Base-by-base conservation (phyloP, 2,113 vertebrate genomes). In the Leiothrix lutea region DNA sequence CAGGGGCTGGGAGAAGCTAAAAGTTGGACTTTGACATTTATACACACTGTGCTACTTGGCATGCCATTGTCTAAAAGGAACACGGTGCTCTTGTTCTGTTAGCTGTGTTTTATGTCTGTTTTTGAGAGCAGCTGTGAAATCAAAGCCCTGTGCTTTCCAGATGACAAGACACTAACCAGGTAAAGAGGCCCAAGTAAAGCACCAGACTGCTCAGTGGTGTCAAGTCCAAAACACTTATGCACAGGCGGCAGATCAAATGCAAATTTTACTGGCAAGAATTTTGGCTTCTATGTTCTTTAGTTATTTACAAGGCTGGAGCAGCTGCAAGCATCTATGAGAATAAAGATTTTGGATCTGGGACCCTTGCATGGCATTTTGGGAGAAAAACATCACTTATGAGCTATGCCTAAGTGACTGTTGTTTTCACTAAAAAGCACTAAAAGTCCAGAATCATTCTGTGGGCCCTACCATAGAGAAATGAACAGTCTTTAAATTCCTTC, bases 401-500 rank as follows among this genome's bases (percentile, higher is more conserved):
- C 53, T 48, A 69, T 28, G 15, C 11, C 48, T 65, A 86, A 81
- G 33, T 54, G 48, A 66, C 47, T 60, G 25, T 8, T 24, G 24
- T 67, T 92, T 74, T 57, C 65, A 67, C 64, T 79, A 62, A 53
- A 92, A 86, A 51, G 7, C 20, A 31, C 26, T 86, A 58, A 86
- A 95, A 57, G n/a, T 47, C 11, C 21, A 72, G 57, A 80, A 45
- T 65, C 31, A 36, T 12, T 78, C 69, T 92, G 61, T 89, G 61
- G 25, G 81, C 62, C 15, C 66, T 91, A 28, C 23, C 80, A 60
- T 87, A 84, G 94, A 94, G 92, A 86, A 97, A 89, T 80, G 92
- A 96, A 91, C 56, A 72, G 77, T 74, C 93, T 95, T 85, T 67
- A 97, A 97, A 96, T 97, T 94, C 38, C 17, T 48, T 92, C 60